These are phyloP conservation scores for Pheucticus melanocephalus DNA, from an alignment of 2,113 vertebrate species.

Conservation along the genomic window DNA sequence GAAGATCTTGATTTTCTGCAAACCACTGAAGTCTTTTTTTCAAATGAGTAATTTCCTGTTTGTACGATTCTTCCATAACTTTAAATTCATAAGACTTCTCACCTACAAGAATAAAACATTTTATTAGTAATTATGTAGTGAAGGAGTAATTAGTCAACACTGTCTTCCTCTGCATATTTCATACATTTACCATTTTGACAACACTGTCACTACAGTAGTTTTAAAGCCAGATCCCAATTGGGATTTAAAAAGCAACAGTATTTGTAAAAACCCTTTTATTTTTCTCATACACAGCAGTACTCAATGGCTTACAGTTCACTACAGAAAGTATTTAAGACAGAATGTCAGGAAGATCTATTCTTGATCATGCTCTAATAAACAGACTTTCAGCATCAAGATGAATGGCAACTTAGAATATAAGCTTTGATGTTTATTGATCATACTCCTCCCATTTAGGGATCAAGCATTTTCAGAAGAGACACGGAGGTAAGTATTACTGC, in stretches of 20 bases:
- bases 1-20: constrained; percentile 90
- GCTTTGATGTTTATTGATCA: neutral
- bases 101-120: constrained; percentile 66
- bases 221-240: neutral
- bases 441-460: neutral
- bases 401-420: neutral
- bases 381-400: neutral
- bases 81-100: constrained; percentile 82
- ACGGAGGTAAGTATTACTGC: neutral
- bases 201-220: neutral
- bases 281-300: neutral
- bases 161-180: neutral
- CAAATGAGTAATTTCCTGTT: constrained; percentile 80
- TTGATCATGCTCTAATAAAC: neutral
- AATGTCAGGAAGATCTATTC: neutral
- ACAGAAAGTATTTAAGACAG: neutral
- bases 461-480: neutral
- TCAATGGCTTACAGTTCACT: neutral
- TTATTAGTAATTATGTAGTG: neutral
- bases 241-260: neutral
- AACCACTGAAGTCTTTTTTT: constrained; percentile 89
- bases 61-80: constrained; percentile 83
- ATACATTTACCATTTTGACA: neutral
- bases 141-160: neutral
- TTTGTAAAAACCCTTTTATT: neutral